Evolutionary conservation across 2,888 invertebrate species (phyloP).

Genomic region (Hololepta plana): DNA sequence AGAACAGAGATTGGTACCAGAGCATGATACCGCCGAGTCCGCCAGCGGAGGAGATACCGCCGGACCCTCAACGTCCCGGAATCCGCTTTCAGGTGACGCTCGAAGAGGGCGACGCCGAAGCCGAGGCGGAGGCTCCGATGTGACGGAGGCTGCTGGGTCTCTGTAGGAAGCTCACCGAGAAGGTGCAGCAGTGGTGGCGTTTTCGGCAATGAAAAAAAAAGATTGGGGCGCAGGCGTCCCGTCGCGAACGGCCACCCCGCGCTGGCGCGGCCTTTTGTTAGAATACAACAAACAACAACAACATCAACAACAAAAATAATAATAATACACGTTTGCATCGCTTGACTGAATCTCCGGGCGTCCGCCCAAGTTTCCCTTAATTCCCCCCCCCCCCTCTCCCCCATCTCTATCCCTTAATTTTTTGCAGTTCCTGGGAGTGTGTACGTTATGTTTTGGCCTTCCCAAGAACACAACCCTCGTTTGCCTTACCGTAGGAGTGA

Average conservation of each 20-base stretch:
- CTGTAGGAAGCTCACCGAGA: conserved; percentile 78
- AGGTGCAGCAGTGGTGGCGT: conserved; percentile 79
- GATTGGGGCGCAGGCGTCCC: conserved; percentile 11
- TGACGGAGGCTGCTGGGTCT: conserved; percentile 87
- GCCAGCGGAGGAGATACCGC: conserved; percentile 45
- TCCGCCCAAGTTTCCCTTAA: conserved; percentile 18
- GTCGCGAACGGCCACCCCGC: conserved; percentile 19
- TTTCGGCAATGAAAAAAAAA: conserved; percentile 39
- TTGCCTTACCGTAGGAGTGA: conserved; percentile 26
- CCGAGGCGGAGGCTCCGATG: conserved; percentile 53
- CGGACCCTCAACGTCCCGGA: conserved; percentile 33
- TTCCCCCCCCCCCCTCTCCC: conserved; percentile 3
- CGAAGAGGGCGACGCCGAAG: conserved; percentile 67
- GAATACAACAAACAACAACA: conserved; percentile 8
- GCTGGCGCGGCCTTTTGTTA: conserved; percentile 26
- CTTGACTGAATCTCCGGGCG: conserved; percentile 26
- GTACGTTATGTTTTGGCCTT: conserved; percentile 19
- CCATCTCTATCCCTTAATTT: background rate
- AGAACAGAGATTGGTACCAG: conserved; percentile 82
- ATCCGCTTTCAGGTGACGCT: conserved; percentile 60
- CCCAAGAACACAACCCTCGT: conserved; percentile 21
- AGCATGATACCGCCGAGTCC: conserved; percentile 91
- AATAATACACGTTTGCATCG: conserved; percentile 16
- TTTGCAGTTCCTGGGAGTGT: conserved; percentile 19
- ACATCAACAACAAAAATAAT: conserved; percentile 2